These are phyloP conservation scores for Semnornis frantzii DNA, from an alignment of 2,113 vertebrate genomes.

Conservation along the genomic window DNA sequence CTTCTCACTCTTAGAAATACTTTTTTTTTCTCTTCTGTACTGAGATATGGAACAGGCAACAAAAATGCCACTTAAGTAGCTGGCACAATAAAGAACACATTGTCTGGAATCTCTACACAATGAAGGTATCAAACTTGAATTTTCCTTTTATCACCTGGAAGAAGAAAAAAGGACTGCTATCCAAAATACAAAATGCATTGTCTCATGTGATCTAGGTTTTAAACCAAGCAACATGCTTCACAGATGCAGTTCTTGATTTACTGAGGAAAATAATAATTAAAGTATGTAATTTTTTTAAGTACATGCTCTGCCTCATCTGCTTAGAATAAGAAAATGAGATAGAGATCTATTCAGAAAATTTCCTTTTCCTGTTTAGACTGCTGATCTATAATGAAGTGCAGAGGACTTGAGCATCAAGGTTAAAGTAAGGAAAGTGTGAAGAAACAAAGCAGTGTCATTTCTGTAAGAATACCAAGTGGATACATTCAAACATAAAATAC, in stretches of 20 bases:
- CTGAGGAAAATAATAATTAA: not conserved
- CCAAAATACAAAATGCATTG: conserved; percentile 24
- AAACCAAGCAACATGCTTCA: not conserved
- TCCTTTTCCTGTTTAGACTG: too few species aligned
- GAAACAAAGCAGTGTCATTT: too few species aligned
- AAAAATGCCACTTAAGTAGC: not conserved
- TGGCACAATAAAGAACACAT: not conserved
- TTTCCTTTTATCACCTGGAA: conserved; percentile 8
- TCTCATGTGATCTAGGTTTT: not conserved
- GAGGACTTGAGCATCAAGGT: too few species aligned
- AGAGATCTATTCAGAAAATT: too few species aligned
- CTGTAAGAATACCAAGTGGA: too few species aligned
- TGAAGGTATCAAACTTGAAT: conserved; percentile 26
- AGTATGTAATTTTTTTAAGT: not conserved
- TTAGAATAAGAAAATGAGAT: too few species aligned
- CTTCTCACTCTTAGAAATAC: not conserved
- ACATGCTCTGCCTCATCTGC: too few species aligned
- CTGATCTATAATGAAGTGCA: too few species aligned
- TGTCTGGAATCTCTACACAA: not conserved
- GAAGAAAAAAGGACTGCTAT: not conserved
- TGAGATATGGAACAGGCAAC: not conserved
- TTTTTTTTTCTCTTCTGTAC: not conserved
- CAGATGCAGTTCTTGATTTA: not conserved
- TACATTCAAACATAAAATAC: too few species aligned
- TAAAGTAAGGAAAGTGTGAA: too few species aligned